A percentile compares a stretch with the other conserved stretches of the same genome.
Conservation (phyloP, 2,888 invertebrate species). For the Arge pagana region DNA sequence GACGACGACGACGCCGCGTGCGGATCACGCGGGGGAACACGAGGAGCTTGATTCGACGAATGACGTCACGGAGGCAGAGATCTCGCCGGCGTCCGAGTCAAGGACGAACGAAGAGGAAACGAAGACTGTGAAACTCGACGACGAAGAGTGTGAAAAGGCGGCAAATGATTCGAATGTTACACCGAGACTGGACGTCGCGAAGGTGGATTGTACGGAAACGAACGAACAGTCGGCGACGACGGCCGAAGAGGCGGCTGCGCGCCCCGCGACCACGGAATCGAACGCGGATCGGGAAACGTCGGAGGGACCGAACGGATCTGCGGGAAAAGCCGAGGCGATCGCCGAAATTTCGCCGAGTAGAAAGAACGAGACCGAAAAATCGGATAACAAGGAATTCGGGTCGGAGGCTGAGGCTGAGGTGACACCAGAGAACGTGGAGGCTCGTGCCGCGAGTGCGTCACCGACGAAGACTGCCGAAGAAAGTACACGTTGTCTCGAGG, state of each 20-base stretch:
- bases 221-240: not conserved
- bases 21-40: too few relatives aligned
- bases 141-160: conserved; percentile 11
- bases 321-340: not conserved
- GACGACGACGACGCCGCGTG: not conserved
- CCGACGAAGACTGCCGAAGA: conserved; percentile 30
- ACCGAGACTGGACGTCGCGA: not conserved
- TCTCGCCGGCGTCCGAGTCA: conserved; percentile 25
- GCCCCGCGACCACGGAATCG: not conserved
- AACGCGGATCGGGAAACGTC: not conserved
- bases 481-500: too few relatives aligned
- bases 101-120: conserved; percentile 20
- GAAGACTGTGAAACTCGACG: conserved; percentile 17
- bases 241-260: not conserved
- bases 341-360: conserved; percentile 2
- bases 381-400: conserved; percentile 5
- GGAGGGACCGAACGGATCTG: not conserved
- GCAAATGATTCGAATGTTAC: not conserved
- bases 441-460: conserved; percentile 25
- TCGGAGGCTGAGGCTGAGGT: not conserved
- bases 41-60: too few relatives aligned
- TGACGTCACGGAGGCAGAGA: not conserved
- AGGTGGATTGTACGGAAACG: not conserved
- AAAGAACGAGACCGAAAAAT: conserved; percentile 2
- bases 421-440: conserved; percentile 23